Evolutionary conservation across 2,888 invertebrate genomes (phyloP).

Genomic region (Hymenopus coronatus): DNA sequence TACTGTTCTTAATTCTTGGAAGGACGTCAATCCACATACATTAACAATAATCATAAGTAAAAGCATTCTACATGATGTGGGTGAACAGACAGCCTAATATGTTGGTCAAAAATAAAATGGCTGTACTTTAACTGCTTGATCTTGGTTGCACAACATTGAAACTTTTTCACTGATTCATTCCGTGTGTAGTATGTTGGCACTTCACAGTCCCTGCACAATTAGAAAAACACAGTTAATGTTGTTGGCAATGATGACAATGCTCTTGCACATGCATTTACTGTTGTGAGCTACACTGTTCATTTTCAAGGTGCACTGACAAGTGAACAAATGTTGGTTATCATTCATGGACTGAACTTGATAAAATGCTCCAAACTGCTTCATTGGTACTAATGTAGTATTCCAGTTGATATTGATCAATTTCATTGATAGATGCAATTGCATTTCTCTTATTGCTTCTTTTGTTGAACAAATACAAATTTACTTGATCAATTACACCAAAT

Average conservation of each 20-base stretch:
- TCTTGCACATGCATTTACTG: constrained; percentile 38
- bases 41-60: constrained; percentile 41
- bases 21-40: constrained; percentile 36
- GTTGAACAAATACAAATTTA: constrained; percentile 38
- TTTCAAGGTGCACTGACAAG: constrained; percentile 40
- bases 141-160: constrained; percentile 7
- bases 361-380: constrained; percentile 41
- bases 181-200: constrained; percentile 35
- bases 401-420: constrained; percentile 40
- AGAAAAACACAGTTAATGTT: constrained; percentile 38
- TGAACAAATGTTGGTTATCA: constrained; percentile 39
- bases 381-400: constrained; percentile 38
- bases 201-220: constrained; percentile 32
- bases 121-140: constrained; percentile 29
- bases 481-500: constrained; percentile 15
- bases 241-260: constrained; percentile 31
- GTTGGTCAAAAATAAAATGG: constrained; percentile 6
- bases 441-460: constrained; percentile 37
- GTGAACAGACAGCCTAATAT: constrained; percentile 39
- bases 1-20: too few relatives aligned
- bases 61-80: constrained; percentile 40
- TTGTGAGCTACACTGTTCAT: constrained; percentile 42
- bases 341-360: constrained; percentile 41
- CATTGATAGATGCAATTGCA: constrained; percentile 37
- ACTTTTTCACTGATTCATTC: constrained; percentile 18